A percentile compares a stretch with the other conserved stretches of the same genome.
Evolutionary conservation across 2,888 invertebrate species (phyloP).

Genomic region (Griposia aprilina): DNA sequence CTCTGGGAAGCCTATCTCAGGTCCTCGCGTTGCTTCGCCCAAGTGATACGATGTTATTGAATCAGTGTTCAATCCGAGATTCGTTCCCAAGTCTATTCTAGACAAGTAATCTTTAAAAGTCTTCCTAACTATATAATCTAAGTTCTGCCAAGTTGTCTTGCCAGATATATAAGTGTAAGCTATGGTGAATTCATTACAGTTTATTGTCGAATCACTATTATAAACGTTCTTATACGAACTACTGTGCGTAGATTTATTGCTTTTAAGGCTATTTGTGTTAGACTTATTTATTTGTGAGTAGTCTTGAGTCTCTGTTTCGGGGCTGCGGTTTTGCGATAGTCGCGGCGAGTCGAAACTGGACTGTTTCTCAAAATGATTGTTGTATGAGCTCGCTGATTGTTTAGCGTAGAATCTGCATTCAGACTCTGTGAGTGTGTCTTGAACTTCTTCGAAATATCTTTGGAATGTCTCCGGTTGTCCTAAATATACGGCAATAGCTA

Average conservation of each 20-base stretch:
- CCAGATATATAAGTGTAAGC: conserved; percentile 97
- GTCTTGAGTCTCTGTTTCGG: conserved; percentile 86
- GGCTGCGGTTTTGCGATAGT: conserved; percentile 86
- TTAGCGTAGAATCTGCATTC: conserved; percentile 91
- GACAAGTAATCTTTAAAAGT: conserved; percentile 98
- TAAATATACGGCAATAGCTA: conserved; percentile 96
- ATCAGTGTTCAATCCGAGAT: conserved; percentile 95
- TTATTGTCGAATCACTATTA: conserved; percentile 89
- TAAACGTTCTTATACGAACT: conserved; percentile 88
- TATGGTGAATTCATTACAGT: conserved; percentile 94
- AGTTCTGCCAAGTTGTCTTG: conserved; percentile 98
- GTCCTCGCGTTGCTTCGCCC: conserved; percentile 96
- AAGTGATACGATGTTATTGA: conserved; percentile 98
- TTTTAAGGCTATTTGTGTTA: conserved; percentile 89
- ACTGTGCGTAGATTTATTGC: conserved; percentile 90
- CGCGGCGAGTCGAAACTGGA: conserved; percentile 87
- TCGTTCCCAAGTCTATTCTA: conserved; percentile 97
- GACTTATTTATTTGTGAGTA: conserved; percentile 87
- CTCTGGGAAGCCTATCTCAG: conserved; percentile 96
- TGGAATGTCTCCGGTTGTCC: conserved; percentile 95
- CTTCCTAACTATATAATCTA: conserved; percentile 97
- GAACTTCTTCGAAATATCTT: conserved; percentile 92
- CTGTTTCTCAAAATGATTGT: conserved; percentile 87
- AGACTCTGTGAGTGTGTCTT: conserved; percentile 92
- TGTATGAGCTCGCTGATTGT: conserved; percentile 85